Evolutionary conservation across 92 coral and sea anemone genomes (phyloP), one percentile per base, ranked within the genome.

Genomic region (Porites evermanni): DNA sequence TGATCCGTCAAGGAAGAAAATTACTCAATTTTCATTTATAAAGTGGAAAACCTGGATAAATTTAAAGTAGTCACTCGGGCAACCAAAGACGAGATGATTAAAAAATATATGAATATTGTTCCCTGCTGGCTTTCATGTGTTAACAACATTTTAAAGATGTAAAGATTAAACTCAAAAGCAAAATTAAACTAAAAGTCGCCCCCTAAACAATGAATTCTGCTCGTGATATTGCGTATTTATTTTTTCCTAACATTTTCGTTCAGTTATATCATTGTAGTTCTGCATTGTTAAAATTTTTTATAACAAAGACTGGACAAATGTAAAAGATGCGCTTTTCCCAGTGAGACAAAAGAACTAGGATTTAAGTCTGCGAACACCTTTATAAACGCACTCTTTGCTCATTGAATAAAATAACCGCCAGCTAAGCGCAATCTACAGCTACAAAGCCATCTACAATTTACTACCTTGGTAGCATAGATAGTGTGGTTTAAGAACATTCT

Each of bases 111-210:
- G 7, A 17, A 66, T 6, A 12, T 17, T 59, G 70, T 66, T 38
- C 26, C 50, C 53, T 20, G 82, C 72, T 64, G 70, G 20, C 67
- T 44, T 19, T 59, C 56, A 78, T 64, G 14, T 16, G 71, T 64
- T 78, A 32, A 78, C 51, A 29, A 78, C 72, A 63, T 10, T 78
- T 78, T 60, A 63, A 78, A 38, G 53, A 63, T 63, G 70, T 78
- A 3, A 61, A n/a, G 29, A 38, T 19, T 9, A 32, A 61, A 52
- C 51, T 24, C 16, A 12, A 69, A 80, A 67, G 60, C 38, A n/a
- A 21, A 21, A 17, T 26, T 53, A 52, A 67, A 69, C 2, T 21
- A 38, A 54, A 69, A 81, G 85, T 9, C 16, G 17, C 18, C 53
- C 4, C 44, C 19, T 23, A 47, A 63, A 29, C 51, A 81, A 70